Conservation (phyloP, 2,113 vertebrate species). For the Rutilus rutilus region DNA sequence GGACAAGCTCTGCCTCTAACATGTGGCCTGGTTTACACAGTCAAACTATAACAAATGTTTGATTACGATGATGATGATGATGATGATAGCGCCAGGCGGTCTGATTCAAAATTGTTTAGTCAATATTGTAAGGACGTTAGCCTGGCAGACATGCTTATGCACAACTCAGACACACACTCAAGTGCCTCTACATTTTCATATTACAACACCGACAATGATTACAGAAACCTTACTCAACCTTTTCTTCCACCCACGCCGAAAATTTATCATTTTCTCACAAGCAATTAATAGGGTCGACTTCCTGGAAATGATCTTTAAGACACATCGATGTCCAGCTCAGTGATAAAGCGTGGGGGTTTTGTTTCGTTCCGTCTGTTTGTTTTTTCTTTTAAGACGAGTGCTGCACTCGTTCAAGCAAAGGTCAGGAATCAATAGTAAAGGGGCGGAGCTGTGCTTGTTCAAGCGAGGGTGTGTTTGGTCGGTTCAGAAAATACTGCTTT, state of each 20-base stretch:
- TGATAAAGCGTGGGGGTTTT: neutral
- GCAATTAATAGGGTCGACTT: constrained; percentile 58
- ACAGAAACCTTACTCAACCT: constrained; percentile 55
- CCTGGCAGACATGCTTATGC: constrained; percentile 53
- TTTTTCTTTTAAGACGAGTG: constrained; percentile 40
- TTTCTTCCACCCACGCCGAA: constrained; percentile 56
- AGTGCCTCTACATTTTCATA: constrained; percentile 64
- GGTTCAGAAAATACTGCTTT: constrained; percentile 52
- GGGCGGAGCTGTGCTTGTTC: constrained; percentile 62
- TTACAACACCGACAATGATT: constrained; percentile 63
- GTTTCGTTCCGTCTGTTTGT: neutral
- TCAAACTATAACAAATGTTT: constrained; percentile 27
- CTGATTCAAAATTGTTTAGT: constrained; percentile 51
- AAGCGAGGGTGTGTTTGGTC: constrained; percentile 72
- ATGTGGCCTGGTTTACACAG: constrained; percentile 34
- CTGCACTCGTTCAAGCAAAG: neutral
- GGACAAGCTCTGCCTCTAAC: constrained; percentile 9
- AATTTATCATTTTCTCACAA: constrained; percentile 74
- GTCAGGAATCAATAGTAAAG: constrained; percentile 56
- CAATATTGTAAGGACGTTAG: constrained; percentile 53
- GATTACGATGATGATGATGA: constrained; percentile 43
- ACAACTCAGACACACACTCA: constrained; percentile 59
- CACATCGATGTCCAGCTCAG: neutral
- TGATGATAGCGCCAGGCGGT: constrained; percentile 50
- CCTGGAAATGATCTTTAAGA: constrained; percentile 65